A percentile compares a stretch with the other conserved stretches of the same genome.
Conservation (phyloP, 2,888 invertebrate species). For the Smittia aterrima region DNA sequence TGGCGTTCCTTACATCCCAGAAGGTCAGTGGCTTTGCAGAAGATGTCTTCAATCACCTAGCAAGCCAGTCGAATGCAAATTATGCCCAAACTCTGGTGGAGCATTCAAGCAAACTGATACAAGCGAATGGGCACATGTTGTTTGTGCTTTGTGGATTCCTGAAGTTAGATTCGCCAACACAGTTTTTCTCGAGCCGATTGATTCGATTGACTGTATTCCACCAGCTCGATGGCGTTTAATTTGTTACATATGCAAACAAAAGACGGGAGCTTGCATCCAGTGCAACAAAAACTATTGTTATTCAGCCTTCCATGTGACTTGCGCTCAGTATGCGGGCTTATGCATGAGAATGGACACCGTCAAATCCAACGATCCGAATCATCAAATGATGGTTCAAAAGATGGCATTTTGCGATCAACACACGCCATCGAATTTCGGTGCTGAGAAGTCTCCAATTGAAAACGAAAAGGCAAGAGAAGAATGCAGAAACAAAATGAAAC, state of each 20-base stretch:
- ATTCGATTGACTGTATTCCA: constrained; percentile 94
- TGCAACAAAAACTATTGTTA: constrained; percentile 96
- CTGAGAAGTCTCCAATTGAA: constrained; percentile 48
- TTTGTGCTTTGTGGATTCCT: constrained; percentile 98
- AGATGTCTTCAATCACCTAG: constrained; percentile 96
- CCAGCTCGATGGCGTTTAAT: constrained; percentile 93
- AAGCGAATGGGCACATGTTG: constrained; percentile 97
- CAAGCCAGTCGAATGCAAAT: constrained; percentile 91
- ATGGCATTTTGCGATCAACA: constrained; percentile 96
- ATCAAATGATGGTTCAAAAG: constrained; percentile 82
- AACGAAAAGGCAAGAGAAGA: constrained; percentile 60
- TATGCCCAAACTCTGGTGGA: constrained; percentile 97
- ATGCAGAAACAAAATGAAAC: constrained; percentile 78
- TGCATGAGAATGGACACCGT: constrained; percentile 97
- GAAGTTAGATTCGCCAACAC: constrained; percentile 98
- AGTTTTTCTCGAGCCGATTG: constrained; percentile 95
- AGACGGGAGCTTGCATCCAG: constrained; percentile 95
- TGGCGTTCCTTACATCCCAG: constrained; percentile 85
- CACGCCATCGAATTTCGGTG: constrained; percentile 63
- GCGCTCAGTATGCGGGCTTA: constrained; percentile 84
- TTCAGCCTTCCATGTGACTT: constrained; percentile 98
- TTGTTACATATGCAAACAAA: constrained; percentile 94
- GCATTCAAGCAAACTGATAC: constrained; percentile 97
- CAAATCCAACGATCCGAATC: constrained; percentile 60
- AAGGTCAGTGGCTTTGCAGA: constrained; percentile 96